Evolutionary conservation across 2,797 vertebrate species (phyloP).

Genomic region (Hydrocynus forskahlii): DNA sequence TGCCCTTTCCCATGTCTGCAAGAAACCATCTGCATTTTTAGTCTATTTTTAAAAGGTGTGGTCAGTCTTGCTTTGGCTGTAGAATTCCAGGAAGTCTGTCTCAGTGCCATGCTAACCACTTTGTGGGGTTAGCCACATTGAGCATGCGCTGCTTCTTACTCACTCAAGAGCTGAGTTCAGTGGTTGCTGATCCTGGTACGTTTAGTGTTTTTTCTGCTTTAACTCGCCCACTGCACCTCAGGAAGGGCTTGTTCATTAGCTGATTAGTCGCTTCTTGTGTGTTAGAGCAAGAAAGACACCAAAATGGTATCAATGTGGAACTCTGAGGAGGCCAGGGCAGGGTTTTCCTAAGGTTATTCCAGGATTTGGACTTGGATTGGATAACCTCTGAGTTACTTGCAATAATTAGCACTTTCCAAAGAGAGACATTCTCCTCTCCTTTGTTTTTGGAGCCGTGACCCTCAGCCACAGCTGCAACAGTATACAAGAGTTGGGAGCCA

Average conservation of each 20-base stretch:
- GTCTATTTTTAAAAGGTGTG: slow-evolving; percentile 59
- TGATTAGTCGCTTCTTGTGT: background rate
- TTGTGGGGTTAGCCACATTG: slow-evolving; percentile 16
- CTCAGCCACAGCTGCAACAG: slow-evolving; percentile 58
- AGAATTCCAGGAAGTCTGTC: slow-evolving; percentile 54
- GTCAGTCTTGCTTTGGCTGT: slow-evolving; percentile 51
- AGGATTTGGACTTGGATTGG: background rate
- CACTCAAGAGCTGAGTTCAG: background rate
- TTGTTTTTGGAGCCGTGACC: slow-evolving; percentile 63
- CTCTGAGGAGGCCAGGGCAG: background rate
- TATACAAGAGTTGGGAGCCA: slow-evolving; percentile 73
- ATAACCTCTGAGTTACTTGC: slow-evolving; percentile 28
- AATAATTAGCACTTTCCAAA: slow-evolving; percentile 68
- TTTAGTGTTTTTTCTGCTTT: background rate
- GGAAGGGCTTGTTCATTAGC: background rate
- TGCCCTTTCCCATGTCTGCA: slow-evolving; percentile 35
- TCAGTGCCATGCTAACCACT: slow-evolving; percentile 45
- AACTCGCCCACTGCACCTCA: background rate
- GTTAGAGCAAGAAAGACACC: background rate
- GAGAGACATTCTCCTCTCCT: slow-evolving; percentile 53
- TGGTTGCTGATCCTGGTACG: background rate
- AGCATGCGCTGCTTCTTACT: background rate
- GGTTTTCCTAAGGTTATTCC: background rate
- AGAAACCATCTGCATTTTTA: slow-evolving; percentile 50
- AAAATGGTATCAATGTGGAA: background rate